Conservation (phyloP, 2,113 vertebrate species). For the Oncorhynchus nerka region DNA sequence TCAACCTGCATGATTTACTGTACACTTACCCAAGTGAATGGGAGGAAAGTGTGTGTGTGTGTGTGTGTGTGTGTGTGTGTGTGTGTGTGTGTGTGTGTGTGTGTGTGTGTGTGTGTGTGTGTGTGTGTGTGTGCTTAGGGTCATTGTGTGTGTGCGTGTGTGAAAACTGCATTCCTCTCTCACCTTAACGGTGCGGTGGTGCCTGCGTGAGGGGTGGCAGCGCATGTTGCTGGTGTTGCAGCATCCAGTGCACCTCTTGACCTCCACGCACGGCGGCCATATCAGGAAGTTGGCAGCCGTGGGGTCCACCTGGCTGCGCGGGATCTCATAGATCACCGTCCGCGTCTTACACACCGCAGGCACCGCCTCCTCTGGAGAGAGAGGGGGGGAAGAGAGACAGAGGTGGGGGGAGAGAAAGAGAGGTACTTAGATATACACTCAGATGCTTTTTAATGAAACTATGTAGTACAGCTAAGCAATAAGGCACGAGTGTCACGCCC, state of each 20-base stretch:
- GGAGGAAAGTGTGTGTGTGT: neutral
- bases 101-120: neutral
- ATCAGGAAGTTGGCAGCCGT: slow-evolving; percentile 98
- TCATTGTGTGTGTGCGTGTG: neutral
- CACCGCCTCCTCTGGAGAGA: slow-evolving; percentile 88
- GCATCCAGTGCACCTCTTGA: slow-evolving; percentile 95
- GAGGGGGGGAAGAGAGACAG: slow-evolving; percentile 18
- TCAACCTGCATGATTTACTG: slow-evolving; percentile 33
- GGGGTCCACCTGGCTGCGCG: slow-evolving; percentile 96
- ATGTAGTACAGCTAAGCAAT: too few species aligned
- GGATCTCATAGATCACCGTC: slow-evolving; percentile 98
- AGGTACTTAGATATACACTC: too few species aligned
- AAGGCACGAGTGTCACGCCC: too few species aligned
- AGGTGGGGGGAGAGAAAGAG: neutral
- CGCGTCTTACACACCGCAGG: slow-evolving; percentile 93
- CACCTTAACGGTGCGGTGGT: slow-evolving; percentile 96
- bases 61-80: neutral
- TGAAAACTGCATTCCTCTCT: slow-evolving; percentile 30
- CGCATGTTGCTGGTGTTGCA: slow-evolving; percentile 96
- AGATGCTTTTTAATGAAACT: too few species aligned
- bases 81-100: neutral
- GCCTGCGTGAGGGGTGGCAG: slow-evolving; percentile 89
- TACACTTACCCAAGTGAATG: slow-evolving; percentile 30
- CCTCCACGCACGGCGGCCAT: slow-evolving; percentile 98
- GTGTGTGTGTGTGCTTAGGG: neutral